phyloP scores from a whole-genome alignment of 2,888 invertebrate genomes.

The Spisula solida region DNA sequence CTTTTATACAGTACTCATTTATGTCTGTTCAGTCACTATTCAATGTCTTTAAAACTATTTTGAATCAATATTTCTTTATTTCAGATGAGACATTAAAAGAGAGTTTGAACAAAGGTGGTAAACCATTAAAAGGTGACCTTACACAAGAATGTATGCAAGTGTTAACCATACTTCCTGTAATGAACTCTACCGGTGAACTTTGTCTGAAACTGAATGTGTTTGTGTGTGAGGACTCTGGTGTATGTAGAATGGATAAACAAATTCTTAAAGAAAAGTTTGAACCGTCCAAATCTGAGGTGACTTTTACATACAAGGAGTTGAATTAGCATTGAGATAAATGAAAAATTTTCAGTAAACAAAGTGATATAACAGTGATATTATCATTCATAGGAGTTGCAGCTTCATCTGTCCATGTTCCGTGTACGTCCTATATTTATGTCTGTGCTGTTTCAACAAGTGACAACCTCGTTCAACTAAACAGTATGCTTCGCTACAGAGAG shows the following conservation, averaged over 20 bases:
- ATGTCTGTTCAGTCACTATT: too few relatives aligned
- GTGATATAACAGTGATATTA: too few relatives aligned
- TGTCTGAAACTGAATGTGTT: slow-evolving; percentile 56
- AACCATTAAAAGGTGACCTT: slow-evolving; percentile 47
- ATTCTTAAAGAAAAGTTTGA: slow-evolving; percentile 24
- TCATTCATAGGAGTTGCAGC: neutral
- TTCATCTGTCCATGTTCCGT: neutral
- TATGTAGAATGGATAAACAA: slow-evolving; percentile 59
- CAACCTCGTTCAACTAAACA: too few relatives aligned
- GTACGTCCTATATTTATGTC: too few relatives aligned
- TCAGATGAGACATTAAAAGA: slow-evolving; percentile 56
- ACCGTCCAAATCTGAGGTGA: neutral
- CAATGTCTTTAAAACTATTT: too few relatives aligned
- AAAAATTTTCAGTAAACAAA: too few relatives aligned
- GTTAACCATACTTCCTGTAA: slow-evolving; percentile 44
- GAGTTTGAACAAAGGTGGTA: slow-evolving; percentile 15
- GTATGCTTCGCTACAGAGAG: too few relatives aligned
- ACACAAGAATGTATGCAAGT: slow-evolving; percentile 51
- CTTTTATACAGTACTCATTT: too few relatives aligned
- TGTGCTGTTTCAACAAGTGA: too few relatives aligned
- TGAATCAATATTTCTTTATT: slow-evolving; percentile 23
- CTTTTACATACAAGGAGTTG: neutral
- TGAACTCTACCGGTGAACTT: slow-evolving; percentile 30
- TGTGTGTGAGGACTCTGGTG: slow-evolving; percentile 66
- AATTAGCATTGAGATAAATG: neutral